Conservation (phyloP, 2,888 invertebrate species). For the Zelleria hepariella region DNA sequence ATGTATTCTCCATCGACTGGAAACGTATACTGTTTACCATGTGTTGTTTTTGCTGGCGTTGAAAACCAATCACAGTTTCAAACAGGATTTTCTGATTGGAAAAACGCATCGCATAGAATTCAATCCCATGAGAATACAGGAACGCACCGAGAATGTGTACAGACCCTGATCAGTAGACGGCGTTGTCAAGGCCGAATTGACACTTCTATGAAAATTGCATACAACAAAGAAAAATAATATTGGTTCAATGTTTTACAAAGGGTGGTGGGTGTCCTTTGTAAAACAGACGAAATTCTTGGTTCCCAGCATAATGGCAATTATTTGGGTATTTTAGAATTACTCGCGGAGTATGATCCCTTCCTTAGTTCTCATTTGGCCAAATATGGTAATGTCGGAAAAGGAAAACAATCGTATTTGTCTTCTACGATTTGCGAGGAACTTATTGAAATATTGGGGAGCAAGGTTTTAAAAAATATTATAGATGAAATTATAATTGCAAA, state of each 20-base stretch:
- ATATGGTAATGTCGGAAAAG: constrained; percentile 23
- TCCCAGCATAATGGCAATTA: constrained; percentile 24
- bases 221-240: constrained; percentile 10
- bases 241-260: constrained; percentile 11
- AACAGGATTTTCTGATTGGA: constrained; percentile 12
- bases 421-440: constrained; percentile 26
- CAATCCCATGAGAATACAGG: constrained; percentile 10
- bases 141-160: constrained; percentile 11
- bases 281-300: constrained; percentile 14
- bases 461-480: constrained; percentile 17
- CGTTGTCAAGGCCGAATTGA: constrained; percentile 8
- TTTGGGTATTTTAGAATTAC: constrained; percentile 21
- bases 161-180: constrained; percentile 10
- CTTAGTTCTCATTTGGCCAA: constrained; percentile 20
- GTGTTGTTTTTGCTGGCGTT: constrained; percentile 10
- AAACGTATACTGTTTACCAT: constrained; percentile 5
- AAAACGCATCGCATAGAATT: constrained; percentile 10
- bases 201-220: constrained; percentile 8
- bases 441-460: constrained; percentile 22
- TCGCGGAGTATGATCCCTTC: constrained; percentile 26
- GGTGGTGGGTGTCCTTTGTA: no score
- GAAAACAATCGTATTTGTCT: constrained; percentile 22
- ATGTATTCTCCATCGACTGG: no score
- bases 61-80: constrained; percentile 8
- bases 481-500: constrained; percentile 12